phyloP scores from a whole-genome alignment of 2,113 vertebrate species.

The Vanacampus margaritifer region DNA sequence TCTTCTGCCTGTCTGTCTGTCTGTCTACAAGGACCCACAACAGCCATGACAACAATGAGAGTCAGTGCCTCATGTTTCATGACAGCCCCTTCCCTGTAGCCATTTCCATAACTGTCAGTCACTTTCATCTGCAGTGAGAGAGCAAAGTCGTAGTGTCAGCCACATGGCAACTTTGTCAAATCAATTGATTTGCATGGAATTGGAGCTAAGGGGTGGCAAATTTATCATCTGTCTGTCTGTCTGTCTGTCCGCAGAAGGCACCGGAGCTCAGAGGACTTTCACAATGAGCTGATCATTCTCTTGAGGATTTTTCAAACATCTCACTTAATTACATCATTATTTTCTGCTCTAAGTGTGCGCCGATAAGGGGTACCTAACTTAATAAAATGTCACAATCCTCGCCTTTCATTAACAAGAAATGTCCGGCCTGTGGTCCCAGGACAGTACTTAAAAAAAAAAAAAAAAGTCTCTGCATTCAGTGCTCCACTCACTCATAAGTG shows the following conservation, averaged over 20 bases:
- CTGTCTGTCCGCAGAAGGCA: not conserved
- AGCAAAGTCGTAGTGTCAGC: constrained; percentile 48
- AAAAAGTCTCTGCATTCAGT: constrained; percentile 20
- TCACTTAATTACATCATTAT: constrained; percentile 18
- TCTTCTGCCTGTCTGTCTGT: constrained; percentile 4
- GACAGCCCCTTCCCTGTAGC: constrained; percentile 43
- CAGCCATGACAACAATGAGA: constrained; percentile 26
- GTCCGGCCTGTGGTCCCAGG: constrained; percentile 15
- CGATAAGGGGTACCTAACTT: not conserved
- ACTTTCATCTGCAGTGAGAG: constrained; percentile 39
- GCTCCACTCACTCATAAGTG: constrained; percentile 14
- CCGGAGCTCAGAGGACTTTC: constrained; percentile 9
- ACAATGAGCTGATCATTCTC: constrained; percentile 18
- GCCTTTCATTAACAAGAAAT: constrained; percentile 2
- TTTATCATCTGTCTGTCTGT: not conserved
- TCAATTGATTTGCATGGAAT: constrained; percentile 35
- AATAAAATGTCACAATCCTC: not conserved
- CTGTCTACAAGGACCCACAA: not conserved
- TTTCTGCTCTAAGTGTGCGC: not conserved
- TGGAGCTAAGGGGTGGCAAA: not conserved
- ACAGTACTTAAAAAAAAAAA: constrained; percentile 45
- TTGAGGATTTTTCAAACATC: constrained; percentile 8
- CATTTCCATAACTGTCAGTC: constrained; percentile 48
- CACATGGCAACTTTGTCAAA: constrained; percentile 29
- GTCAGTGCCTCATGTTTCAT: constrained; percentile 41